Percentiles rank a stretch among this genome's conserved stretches.
Evolutionary conservation across 2,888 invertebrate species (phyloP).

Genomic region (Meghimatium bilineatum): DNA sequence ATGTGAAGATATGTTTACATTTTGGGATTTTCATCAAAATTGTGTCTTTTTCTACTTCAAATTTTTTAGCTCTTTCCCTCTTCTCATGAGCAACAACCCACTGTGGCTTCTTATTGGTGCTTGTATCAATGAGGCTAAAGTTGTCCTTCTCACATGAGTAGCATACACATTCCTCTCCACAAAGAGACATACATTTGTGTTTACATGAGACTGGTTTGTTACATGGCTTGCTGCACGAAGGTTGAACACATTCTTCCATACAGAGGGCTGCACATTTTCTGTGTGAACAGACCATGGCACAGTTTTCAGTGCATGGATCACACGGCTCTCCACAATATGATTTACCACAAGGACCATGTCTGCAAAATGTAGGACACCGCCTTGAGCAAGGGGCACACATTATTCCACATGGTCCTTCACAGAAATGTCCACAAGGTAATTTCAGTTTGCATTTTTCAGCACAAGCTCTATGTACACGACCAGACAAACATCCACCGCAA

Average conservation of each 20-base stretch:
- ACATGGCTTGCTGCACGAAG: constrained; percentile 33
- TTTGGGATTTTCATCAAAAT: constrained; percentile 46
- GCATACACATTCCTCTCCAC: constrained; percentile 47
- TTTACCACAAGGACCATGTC: constrained; percentile 32
- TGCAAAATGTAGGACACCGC: constrained; percentile 29
- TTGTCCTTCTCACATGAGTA: constrained; percentile 39
- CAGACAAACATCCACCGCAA: constrained; percentile 43
- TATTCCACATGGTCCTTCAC: constrained; percentile 40
- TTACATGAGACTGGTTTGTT: constrained; percentile 21
- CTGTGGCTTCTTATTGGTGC: constrained; percentile 19
- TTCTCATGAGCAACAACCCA: constrained; percentile 21
- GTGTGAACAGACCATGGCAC: constrained; percentile 42
- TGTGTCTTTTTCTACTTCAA: constrained; percentile 20
- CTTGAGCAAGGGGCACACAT: constrained; percentile 34
- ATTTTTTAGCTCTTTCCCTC: constrained; percentile 32
- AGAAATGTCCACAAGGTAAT: constrained; percentile 45
- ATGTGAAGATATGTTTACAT: constrained; percentile 43
- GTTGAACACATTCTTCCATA: constrained; percentile 30
- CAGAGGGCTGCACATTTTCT: constrained; percentile 29
- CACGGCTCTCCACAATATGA: constrained; percentile 43
- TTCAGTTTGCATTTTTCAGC: constrained; percentile 27
- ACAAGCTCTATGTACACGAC: constrained; percentile 44
- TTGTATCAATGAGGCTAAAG: constrained; percentile 36
- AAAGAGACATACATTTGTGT: constrained; percentile 40
- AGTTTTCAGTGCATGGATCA: constrained; percentile 42